Conservation (phyloP, 2,888 invertebrate genomes). For the Resseliella maxima region DNA sequence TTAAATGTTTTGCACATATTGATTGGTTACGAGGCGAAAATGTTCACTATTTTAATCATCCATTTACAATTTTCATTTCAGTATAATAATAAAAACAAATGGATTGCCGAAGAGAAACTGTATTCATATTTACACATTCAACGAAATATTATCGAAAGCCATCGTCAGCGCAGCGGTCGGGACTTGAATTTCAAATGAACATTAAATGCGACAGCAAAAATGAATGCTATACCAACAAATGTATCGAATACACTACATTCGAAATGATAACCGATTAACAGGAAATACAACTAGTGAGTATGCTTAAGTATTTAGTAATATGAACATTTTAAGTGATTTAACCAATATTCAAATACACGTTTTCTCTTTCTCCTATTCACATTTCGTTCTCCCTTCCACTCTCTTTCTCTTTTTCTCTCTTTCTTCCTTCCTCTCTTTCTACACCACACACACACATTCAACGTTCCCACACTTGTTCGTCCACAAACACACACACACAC, state of each 20-base stretch:
- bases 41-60: not conserved
- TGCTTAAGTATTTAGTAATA: too few species aligned
- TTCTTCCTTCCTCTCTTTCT: too few species aligned
- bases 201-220: not conserved
- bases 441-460: too few species aligned
- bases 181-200: not conserved
- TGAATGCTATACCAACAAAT: not conserved
- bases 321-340: too few species aligned
- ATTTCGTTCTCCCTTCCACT: too few species aligned
- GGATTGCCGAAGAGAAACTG: not conserved
- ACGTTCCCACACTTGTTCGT: too few species aligned
- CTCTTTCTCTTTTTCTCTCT: too few species aligned
- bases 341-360: too few species aligned
- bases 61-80: not conserved
- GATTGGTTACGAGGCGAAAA: not conserved
- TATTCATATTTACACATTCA: not conserved
- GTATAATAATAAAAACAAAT: not conserved
- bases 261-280: constrained; percentile 10
- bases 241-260: not conserved
- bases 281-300: not conserved
- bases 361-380: too few species aligned
- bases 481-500: not conserved
- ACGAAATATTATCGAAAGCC: not conserved
- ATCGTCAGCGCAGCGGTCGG: not conserved
- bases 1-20: not conserved